These are phyloP conservation scores for Mormyrus hasselquistii DNA, from an alignment of 2,797 vertebrate species.

Conservation along the genomic window DNA sequence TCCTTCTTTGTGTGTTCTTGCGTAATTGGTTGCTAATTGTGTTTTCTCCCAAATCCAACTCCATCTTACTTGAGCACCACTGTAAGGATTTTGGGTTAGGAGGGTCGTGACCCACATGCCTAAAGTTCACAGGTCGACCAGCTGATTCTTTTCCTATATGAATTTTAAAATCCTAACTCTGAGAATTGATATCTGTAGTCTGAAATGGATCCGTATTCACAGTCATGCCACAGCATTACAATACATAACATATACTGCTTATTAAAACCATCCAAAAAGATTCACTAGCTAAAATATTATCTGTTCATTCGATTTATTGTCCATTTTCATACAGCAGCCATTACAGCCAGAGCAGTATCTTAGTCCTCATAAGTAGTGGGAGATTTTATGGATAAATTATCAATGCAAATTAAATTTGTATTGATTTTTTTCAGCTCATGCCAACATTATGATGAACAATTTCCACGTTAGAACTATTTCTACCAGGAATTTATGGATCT, in stretches of 20 bases:
- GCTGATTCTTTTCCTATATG: not conserved
- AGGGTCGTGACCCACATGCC: not conserved
- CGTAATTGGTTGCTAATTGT: not conserved
- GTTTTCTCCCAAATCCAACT: not conserved
- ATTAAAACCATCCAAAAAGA: not conserved
- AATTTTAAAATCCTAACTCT: not conserved
- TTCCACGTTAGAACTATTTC: not conserved
- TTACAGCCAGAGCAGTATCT: not conserved
- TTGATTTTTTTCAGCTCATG: not conserved
- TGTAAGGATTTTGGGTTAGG: not conserved
- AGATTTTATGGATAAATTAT: not conserved
- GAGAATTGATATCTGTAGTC: not conserved
- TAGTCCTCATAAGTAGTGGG: not conserved
- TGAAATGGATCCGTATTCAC: not conserved
- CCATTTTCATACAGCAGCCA: not conserved
- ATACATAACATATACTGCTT: not conserved
- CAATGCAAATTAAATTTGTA: not conserved
- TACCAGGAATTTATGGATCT: not conserved
- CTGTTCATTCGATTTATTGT: not conserved
- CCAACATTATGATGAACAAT: not conserved
- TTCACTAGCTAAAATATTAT: not conserved
- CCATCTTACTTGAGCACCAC: not conserved
- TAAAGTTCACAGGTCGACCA: constrained; percentile 15
- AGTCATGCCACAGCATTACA: not conserved
- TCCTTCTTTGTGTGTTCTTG: not conserved